Evolutionary conservation across 2,797 vertebrate genomes (phyloP).

Genomic region (Etheostoma perlongum): DNA sequence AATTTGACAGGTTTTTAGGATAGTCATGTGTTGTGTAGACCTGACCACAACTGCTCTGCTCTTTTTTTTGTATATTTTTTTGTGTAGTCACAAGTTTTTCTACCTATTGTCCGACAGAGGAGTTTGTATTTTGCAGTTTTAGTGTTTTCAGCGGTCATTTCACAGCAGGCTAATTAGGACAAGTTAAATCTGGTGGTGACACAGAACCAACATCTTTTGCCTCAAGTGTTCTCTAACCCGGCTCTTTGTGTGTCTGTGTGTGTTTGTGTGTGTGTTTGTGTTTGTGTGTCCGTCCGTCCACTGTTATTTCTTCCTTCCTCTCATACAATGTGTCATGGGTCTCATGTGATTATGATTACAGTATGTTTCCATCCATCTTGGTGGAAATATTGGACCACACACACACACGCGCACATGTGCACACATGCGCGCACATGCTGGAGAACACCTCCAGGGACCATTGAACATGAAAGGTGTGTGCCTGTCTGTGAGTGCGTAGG

Average conservation of each 20-base stretch:
- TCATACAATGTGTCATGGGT: background rate
- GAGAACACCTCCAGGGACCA: constrained; percentile 56
- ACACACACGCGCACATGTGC: constrained; percentile 15
- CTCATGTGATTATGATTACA: constrained; percentile 29
- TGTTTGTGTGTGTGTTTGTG: too few species aligned
- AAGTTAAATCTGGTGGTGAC: background rate
- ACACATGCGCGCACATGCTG: background rate
- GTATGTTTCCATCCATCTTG: constrained; percentile 45
- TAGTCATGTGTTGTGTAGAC: background rate
- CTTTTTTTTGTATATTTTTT: too few species aligned
- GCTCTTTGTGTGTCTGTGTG: too few species aligned
- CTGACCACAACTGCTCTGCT: background rate
- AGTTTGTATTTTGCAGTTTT: background rate
- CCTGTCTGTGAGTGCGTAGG: constrained; percentile 63
- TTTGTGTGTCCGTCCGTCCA: background rate
- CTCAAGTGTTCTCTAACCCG: background rate
- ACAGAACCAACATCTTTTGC: background rate
- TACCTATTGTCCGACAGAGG: background rate
- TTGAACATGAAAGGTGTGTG: constrained; percentile 51
- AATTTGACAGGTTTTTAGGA: background rate
- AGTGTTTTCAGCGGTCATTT: background rate
- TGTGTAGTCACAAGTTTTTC: background rate
- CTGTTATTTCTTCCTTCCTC: constrained; percentile 17
- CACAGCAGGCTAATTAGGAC: background rate
- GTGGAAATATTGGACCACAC: constrained; percentile 55